phyloP scores from a whole-genome alignment of 2,113 vertebrate species.

The Muscicapa adusta region DNA sequence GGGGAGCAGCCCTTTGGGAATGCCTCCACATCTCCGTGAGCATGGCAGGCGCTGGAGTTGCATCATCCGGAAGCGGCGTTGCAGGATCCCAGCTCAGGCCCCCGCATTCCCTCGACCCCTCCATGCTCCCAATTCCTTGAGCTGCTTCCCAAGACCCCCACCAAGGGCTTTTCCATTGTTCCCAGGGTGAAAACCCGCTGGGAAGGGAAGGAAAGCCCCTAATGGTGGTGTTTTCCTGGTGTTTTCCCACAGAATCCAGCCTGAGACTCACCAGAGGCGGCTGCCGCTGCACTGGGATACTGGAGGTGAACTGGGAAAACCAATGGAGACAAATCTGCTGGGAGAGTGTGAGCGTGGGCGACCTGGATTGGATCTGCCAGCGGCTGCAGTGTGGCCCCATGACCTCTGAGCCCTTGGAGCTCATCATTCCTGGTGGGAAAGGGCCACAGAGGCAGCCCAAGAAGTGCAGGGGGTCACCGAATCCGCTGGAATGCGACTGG shows the following conservation, averaged over 20 bases:
- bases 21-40: accelerated
- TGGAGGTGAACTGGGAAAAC: not conserved
- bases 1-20: not conserved
- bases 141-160: not conserved
- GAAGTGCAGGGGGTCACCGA: accelerated
- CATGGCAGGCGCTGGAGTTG: not conserved
- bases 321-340: not conserved
- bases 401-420: accelerated
- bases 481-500: accelerated
- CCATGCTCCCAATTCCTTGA: accelerated
- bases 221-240: accelerated
- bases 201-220: not conserved
- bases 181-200: accelerated
- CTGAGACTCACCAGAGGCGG: not conserved
- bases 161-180: not conserved
- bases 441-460: accelerated
- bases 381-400: not conserved
- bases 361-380: not conserved
- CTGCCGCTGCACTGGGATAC: slow-evolving; percentile 40
- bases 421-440: accelerated
- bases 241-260: accelerated
- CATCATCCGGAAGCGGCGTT: not conserved
- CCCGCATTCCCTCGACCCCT: not conserved
- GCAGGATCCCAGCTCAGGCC: not conserved
- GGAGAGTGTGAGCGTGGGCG: accelerated